Conservation (phyloP, 2,888 invertebrate species). For the Volucella zonaria region DNA sequence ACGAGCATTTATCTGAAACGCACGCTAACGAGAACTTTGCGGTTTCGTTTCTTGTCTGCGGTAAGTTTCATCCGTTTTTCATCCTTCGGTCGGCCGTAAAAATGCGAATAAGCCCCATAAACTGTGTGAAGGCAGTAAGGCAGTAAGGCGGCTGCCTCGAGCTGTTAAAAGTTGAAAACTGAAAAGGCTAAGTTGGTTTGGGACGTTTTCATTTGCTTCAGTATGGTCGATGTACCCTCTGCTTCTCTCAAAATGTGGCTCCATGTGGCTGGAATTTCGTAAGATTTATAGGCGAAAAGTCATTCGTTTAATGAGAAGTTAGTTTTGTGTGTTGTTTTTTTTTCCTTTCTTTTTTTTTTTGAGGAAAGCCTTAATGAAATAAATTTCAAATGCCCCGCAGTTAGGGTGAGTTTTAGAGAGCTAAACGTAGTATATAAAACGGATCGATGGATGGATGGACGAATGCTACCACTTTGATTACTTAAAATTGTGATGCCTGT, state of each 20-base stretch:
- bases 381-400: constrained; percentile 29
- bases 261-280: constrained; percentile 18
- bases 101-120: constrained; percentile 32
- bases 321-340: constrained; percentile 33
- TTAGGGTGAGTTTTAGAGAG: constrained; percentile 3
- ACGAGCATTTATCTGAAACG: neutral
- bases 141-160: constrained; percentile 14
- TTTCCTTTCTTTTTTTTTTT: neutral
- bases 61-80: constrained; percentile 25
- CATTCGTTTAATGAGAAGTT: constrained; percentile 58
- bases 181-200: constrained; percentile 18
- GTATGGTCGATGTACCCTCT: too few species aligned
- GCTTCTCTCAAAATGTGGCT: constrained; percentile 4
- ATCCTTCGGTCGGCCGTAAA: constrained; percentile 21
- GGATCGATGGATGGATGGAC: constrained; percentile 12
- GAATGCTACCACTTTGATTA: constrained; percentile 24
- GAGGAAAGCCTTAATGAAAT: constrained; percentile 44
- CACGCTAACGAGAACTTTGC: constrained; percentile 16
- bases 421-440: neutral
- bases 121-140: constrained; percentile 10
- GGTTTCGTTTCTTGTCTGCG: constrained; percentile 16
- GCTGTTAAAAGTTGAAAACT: constrained; percentile 36
- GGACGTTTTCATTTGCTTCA: neutral
- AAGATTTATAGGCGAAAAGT: constrained; percentile 61
- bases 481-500: constrained; percentile 40